Conservation (phyloP, 1,140 invertebrate genomes). For the Saccostrea echinata region DNA sequence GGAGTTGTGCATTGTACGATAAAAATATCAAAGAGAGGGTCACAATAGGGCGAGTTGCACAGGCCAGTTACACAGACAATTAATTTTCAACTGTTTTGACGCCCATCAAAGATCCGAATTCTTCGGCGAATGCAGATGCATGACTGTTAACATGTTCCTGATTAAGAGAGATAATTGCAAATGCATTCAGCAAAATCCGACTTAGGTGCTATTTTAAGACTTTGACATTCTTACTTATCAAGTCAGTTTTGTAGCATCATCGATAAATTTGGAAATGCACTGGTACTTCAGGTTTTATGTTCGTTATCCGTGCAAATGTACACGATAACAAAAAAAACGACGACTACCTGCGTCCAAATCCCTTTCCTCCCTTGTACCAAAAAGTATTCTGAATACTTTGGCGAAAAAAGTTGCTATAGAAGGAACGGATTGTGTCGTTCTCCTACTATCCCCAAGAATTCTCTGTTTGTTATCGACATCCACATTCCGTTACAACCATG, state of each 20-base stretch:
- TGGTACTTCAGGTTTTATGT: slow-evolving; percentile 1
- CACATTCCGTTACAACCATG: slow-evolving; percentile 86
- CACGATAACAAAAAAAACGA: neutral
- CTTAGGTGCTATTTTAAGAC: slow-evolving; percentile 23
- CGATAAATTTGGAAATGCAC: slow-evolving; percentile 36
- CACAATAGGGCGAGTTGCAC: neutral
- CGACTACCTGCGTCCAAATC: neutral
- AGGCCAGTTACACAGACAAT: slow-evolving; percentile 25
- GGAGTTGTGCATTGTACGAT: slow-evolving; percentile 30
- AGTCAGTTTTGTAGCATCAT: slow-evolving; percentile 24
- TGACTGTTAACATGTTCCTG: slow-evolving; percentile 33
- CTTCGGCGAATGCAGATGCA: slow-evolving; percentile 35
- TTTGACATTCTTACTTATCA: slow-evolving; percentile 39
- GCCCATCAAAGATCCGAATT: slow-evolving; percentile 26
- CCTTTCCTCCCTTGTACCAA: neutral
- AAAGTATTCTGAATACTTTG: slow-evolving; percentile 6
- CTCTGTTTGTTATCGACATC: slow-evolving; percentile 83
- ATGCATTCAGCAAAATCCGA: slow-evolving; percentile 28
- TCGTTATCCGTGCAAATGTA: neutral
- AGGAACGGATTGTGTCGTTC: neutral
- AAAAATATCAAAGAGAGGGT: slow-evolving; percentile 15
- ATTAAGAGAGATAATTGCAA: slow-evolving; percentile 37
- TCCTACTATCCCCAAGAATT: neutral
- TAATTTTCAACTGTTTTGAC: slow-evolving; percentile 23
- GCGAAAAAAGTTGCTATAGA: slow-evolving; percentile 7